Conservation (phyloP, 2,797 vertebrate species). For the Melanotaenia maccullochi region DNA sequence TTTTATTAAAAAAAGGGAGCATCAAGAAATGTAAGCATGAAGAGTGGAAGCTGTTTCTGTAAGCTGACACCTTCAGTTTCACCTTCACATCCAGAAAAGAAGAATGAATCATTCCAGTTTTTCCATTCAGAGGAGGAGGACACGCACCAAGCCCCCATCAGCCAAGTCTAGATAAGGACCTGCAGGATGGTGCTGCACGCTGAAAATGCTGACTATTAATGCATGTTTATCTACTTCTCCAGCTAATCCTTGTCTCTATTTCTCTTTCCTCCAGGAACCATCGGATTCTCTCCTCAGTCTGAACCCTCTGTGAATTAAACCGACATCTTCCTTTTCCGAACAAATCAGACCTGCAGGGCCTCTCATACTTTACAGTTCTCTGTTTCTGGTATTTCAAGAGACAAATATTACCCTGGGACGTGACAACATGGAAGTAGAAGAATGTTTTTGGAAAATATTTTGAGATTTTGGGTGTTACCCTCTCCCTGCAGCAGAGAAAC, state of each 20-base stretch:
- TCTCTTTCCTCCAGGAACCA: conserved; percentile 25
- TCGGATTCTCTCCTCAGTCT: background rate
- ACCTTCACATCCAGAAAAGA: background rate
- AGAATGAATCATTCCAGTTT: background rate
- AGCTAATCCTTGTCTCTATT: conserved; percentile 1
- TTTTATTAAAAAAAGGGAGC: too few species aligned
- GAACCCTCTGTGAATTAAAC: conserved; percentile 17
- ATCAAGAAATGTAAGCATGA: too few species aligned
- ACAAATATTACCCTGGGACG: background rate
- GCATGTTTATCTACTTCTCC: background rate
- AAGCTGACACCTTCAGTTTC: background rate
- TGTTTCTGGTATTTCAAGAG: background rate
- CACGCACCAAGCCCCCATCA: too few species aligned
- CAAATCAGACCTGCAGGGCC: background rate
- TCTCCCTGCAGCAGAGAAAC: background rate
- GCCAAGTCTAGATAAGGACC: background rate
- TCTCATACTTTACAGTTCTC: background rate
- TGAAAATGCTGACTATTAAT: too few species aligned
- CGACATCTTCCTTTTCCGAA: background rate
- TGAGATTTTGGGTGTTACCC: background rate
- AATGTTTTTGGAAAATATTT: background rate
- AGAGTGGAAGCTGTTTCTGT: background rate
- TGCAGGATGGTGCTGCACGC: background rate
- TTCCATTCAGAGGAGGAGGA: background rate
- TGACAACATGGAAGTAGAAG: conserved; percentile 1